Base-by-base conservation (phyloP, 2,113 vertebrate genomes). In the Gorsachius goisagi region DNA sequence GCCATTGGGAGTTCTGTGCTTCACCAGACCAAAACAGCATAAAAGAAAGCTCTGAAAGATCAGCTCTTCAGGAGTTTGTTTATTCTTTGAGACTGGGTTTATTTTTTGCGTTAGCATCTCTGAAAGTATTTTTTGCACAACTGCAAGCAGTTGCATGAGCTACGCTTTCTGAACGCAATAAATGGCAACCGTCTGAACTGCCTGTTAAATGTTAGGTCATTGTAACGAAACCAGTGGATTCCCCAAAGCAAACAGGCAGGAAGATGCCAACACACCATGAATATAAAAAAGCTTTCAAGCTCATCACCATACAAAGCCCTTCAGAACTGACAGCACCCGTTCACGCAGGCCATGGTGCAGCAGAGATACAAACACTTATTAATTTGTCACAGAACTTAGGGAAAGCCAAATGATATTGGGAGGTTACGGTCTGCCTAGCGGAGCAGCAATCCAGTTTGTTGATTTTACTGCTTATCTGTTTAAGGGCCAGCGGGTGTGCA, bases 221-320 rank as follows among this genome's bases (percentile, higher is more conserved):
- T 6, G 37, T 72, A 47, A 58, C 91, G 26, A 62, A 23, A 60
- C 49, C 30, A 49, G 63, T 21, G 56, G 58, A 75, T 87, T 84
- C 81, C 87, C 79, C 47, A 41, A 45, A 92, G 95, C 93, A 58
- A 94, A 73, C 81, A 68, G 87, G 94, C 91, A 71, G 63, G 56
- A 49, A 55, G 72, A 83, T 7, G 87, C 41, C 88, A 72, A 68
- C 88, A 74, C 76, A 26, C 26, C 37, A 2, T 44, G 93, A 91
- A 97, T 96, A 90, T 44, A 72, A 96, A 96, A 52, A 9, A 55
- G 89, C 73, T 67, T 67, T 71, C 82, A 47, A 77, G 39, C 91
- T 94, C 95, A 75, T 85, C 37, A 49, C 44, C 44, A 72, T 73
- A 88, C 87, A 85, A 78, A 85, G 82, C 90, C 68, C 64, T 72